Percentiles rank a stretch among this genome's conserved stretches.
These are phyloP conservation scores for Drosophila malerkotliana DNA, from an alignment of 1,140 invertebrate species.

Conservation along the genomic window DNA sequence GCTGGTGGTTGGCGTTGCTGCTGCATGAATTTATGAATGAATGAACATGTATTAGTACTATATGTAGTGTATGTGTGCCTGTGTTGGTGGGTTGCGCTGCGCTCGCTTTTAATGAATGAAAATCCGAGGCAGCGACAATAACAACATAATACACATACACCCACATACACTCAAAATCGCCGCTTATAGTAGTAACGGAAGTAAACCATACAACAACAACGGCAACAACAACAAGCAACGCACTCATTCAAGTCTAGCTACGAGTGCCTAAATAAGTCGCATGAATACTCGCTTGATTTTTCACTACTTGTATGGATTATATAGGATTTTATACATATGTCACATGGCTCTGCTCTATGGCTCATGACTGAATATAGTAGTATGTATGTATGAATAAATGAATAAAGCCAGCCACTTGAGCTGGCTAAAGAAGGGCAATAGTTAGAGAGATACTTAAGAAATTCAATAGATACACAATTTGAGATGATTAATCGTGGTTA, in stretches of 20 bases:
- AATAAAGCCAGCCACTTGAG: background rate
- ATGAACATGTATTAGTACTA: slow-evolving; percentile 31
- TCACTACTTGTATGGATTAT: slow-evolving; percentile 64
- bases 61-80: slow-evolving; percentile 25
- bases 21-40: slow-evolving; percentile 80
- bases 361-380: background rate
- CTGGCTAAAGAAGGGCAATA: background rate
- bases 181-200: slow-evolving; percentile 68
- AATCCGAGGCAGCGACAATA: slow-evolving; percentile 64
- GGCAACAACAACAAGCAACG: slow-evolving; percentile 33
- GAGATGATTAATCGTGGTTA: too few relatives aligned
- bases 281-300: slow-evolving; percentile 72
- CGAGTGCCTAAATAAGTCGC: slow-evolving; percentile 64
- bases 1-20: slow-evolving; percentile 35
- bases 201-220: slow-evolving; percentile 55
- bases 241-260: slow-evolving; percentile 45
- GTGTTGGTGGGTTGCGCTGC: slow-evolving; percentile 36
- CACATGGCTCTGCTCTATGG: background rate
- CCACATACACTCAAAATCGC: slow-evolving; percentile 18
- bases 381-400: background rate
- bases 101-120: slow-evolving; percentile 77
- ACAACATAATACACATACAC: slow-evolving; percentile 55
- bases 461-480: too few relatives aligned
- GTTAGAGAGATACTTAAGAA: too few relatives aligned
- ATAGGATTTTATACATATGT: slow-evolving; percentile 56